These are phyloP conservation scores for Lagorchestes hirsutus DNA, from an alignment of 2,797 vertebrate genomes.

Conservation along the genomic window DNA sequence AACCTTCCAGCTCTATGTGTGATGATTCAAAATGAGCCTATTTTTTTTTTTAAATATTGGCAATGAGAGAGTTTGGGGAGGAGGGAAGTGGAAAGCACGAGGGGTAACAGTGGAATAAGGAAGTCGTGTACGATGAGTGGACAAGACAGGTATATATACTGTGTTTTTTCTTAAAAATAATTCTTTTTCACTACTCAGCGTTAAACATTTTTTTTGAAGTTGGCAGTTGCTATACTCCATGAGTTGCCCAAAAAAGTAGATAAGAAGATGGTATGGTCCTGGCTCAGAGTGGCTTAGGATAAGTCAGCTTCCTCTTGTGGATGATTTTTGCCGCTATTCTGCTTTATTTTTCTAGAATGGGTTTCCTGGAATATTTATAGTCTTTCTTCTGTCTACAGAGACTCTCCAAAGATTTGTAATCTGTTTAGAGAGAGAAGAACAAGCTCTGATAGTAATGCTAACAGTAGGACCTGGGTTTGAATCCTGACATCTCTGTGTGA, in stretches of 20 bases:
- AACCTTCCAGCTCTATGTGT: conserved; percentile 5
- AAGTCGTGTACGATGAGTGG: conserved; percentile 39
- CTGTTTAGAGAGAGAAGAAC: conserved; percentile 6
- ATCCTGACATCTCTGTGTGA: too few species aligned
- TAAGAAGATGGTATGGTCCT: conserved; percentile 50
- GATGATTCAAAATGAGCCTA: neutral
- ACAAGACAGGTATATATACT: conserved; percentile 69
- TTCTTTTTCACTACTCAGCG: conserved; percentile 73
- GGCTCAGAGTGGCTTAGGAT: neutral
- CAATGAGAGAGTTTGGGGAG: neutral
- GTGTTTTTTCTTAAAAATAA: conserved; percentile 82
- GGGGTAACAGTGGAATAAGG: conserved; percentile 61
- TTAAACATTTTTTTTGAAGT: conserved; percentile 52
- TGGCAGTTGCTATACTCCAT: conserved; percentile 70
- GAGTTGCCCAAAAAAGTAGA: conserved; percentile 66
- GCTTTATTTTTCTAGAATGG: neutral
- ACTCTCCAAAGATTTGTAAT: conserved; percentile 19
- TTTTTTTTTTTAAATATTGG: neutral
- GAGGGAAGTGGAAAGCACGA: conserved; percentile 43
- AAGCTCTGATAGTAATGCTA: neutral
- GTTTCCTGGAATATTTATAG: neutral
- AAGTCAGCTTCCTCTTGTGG: neutral
- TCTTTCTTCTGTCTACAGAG: neutral
- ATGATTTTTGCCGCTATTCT: neutral
- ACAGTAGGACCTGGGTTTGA: neutral